These are phyloP conservation scores for Gadus chalcogrammus DNA, from an alignment of 2,113 vertebrate genomes.

Conservation along the genomic window DNA sequence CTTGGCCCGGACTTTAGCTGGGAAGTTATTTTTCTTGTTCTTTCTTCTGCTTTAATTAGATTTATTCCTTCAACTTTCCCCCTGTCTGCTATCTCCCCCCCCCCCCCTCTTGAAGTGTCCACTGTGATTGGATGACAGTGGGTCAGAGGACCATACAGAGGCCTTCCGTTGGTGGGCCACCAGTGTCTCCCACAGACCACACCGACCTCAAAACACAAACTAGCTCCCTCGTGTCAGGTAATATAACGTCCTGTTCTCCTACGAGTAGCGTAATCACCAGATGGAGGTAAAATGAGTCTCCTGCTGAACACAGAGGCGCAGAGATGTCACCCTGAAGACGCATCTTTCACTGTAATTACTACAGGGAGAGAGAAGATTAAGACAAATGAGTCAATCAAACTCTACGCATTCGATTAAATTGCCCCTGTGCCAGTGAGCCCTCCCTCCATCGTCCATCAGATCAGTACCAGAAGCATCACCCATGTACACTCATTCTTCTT, in stretches of 20 bases:
- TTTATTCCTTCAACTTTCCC: conserved; percentile 4
- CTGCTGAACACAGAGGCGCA: not conserved
- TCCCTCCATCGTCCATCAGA: no score
- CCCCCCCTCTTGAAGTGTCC: no score
- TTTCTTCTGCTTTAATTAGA: no score
- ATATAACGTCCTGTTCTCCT: not conserved
- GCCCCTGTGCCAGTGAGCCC: no score
- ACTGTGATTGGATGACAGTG: no score
- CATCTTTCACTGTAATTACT: not conserved
- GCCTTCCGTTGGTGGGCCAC: not conserved
- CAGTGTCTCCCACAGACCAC: not conserved
- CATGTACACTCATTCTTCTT: no score
- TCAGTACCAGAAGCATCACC: no score
- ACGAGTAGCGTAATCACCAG: not conserved
- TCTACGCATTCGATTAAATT: no score
- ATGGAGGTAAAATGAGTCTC: not conserved
- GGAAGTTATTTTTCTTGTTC: no score
- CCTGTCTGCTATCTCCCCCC: not conserved
- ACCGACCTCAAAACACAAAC: not conserved
- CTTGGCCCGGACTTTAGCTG: no score
- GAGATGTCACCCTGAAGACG: not conserved
- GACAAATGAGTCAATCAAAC: not conserved
- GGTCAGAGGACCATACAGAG: no score
- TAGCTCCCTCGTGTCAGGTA: not conserved
- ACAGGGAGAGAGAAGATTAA: not conserved